Base-by-base conservation (phyloP, 2,797 vertebrate species). In the Heliangelus exortis region DNA sequence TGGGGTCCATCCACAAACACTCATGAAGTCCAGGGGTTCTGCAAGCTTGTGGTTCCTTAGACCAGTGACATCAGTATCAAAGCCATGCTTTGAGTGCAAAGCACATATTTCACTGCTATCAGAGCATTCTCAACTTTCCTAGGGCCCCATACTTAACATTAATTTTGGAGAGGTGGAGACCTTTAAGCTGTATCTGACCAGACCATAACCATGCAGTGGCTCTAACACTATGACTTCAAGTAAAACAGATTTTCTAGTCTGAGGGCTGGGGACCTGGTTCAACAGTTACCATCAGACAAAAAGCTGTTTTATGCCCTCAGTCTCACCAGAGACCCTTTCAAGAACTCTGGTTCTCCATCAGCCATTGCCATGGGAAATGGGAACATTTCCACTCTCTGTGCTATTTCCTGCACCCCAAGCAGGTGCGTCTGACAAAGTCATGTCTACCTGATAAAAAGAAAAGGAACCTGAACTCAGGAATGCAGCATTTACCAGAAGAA, bases 401-500 rank as follows among this genome's bases (percentile, higher is more conserved):
- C 31, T 12, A 7, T 58, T 84, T 81, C 33, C 61, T 50, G 63
- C 25, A 63, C 33, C 23, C 20, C 48, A 67, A 19, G 26, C 33
- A 68, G 54, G 48, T 23, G 16, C 28, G 51, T 53, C 51, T 29
- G 48, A 20, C 11, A 50, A 34, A 34, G 20, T 11, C 4, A 13
- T 10, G 10, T 55, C 36, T 61, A 14, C 33, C 23, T 13, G 11
- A 17, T 15, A 50, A 54, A 89, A 31, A n/a, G 31, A 18, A 28
- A 33, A 34, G 54, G 25, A 65, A 2, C 26, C 39, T 41, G 12
- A 2, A 9, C 21, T 41, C 65, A 53, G 61, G 28, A 78, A 28
- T 0, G 2, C 33, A 36, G 19, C 12, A 5, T 3, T 15, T n/a
- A 25, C 36, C 26, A 39, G 61, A 15, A 47, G 6, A 76, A 63